Percentiles rank a stretch among this genome's conserved stretches.
Evolutionary conservation across 2,797 vertebrate species (phyloP).

Genomic region (Aphelocoma californica): DNA sequence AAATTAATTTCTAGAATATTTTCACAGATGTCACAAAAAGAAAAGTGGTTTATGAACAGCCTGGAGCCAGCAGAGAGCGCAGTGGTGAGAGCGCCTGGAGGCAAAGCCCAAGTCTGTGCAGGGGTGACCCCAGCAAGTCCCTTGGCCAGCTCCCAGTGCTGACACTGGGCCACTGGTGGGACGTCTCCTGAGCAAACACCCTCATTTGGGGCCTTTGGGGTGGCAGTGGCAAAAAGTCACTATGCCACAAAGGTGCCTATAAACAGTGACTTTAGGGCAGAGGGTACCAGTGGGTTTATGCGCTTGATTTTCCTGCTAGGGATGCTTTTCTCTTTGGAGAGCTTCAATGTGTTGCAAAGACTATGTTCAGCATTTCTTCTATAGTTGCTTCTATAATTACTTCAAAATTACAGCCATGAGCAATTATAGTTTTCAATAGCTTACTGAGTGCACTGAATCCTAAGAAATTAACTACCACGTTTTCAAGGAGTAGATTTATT

Average conservation of each 20-base stretch:
- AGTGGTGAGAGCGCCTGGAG: accelerated
- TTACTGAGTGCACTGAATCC: not conserved
- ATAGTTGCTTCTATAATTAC: not conserved
- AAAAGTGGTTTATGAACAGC: not conserved
- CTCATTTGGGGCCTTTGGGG: accelerated
- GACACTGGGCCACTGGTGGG: not conserved
- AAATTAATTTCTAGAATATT: not conserved
- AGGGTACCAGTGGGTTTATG: not conserved
- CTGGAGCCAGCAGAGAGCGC: not conserved
- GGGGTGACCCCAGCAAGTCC: accelerated
- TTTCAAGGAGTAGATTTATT: slow-evolving; percentile 38
- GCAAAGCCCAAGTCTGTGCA: not conserved
- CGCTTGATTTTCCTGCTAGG: not conserved
- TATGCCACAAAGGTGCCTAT: accelerated
- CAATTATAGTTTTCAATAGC: slow-evolving; percentile 12
- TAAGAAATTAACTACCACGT: slow-evolving; percentile 7
- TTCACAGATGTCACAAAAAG: not conserved
- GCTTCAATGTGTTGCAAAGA: not conserved
- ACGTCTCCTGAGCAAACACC: not conserved
- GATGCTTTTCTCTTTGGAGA: not conserved
- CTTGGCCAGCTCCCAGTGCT: not conserved
- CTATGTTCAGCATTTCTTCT: not conserved
- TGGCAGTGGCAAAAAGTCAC: accelerated
- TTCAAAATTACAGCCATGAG: slow-evolving; percentile 17
- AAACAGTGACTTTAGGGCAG: not conserved